A percentile compares a stretch with the other conserved stretches of the same genome.
Conservation (phyloP, 2,888 invertebrate genomes). For the Cyclophora punctaria region DNA sequence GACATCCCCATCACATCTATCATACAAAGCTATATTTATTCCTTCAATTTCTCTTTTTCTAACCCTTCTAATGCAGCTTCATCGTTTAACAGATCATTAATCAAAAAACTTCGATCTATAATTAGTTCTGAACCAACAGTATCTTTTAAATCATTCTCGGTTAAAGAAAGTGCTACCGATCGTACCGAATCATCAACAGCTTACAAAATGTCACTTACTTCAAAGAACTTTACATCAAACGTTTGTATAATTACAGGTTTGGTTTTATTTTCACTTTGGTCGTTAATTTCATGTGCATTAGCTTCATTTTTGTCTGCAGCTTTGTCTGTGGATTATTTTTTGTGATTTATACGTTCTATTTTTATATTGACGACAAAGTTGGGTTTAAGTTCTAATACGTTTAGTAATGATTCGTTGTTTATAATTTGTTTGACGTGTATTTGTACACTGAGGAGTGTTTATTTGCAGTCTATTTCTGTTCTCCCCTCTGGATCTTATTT, state of each 20-base stretch:
- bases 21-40: constrained; percentile 29
- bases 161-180: constrained; percentile 43
- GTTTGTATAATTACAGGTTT: constrained; percentile 30
- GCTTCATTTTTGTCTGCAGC: constrained; percentile 28
- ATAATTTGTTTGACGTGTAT: constrained; percentile 38
- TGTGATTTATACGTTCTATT: constrained; percentile 40
- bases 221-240: constrained; percentile 66
- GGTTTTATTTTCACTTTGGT: constrained; percentile 29
- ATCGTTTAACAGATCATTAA: constrained; percentile 53
- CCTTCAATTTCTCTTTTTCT: constrained; percentile 34
- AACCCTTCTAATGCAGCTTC: constrained; percentile 30
- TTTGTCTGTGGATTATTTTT: constrained; percentile 13
- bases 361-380: constrained; percentile 60
- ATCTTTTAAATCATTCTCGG: constrained; percentile 37
- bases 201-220: constrained; percentile 64
- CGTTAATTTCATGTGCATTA: constrained; percentile 21
- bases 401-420: constrained; percentile 46
- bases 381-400: constrained; percentile 41
- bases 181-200: constrained; percentile 59
- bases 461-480: constrained; percentile 28
- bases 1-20: constrained; percentile 26
- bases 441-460: constrained; percentile 28
- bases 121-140: constrained; percentile 47
- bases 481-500: constrained; percentile 15
- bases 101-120: constrained; percentile 46